phyloP scores from a whole-genome alignment of 2,888 invertebrate genomes.

The Atethmia centrago region DNA sequence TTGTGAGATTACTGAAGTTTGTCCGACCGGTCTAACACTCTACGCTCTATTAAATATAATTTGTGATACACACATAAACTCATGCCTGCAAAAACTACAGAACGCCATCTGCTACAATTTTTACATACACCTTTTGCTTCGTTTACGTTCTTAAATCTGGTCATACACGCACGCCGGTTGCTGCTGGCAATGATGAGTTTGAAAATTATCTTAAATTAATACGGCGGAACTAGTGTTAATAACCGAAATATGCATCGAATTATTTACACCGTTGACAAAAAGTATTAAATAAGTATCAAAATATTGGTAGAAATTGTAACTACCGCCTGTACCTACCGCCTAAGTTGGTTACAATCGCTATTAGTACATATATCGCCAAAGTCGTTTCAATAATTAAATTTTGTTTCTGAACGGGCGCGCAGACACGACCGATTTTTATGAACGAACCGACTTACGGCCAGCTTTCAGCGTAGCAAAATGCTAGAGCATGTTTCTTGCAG shows the following conservation, averaged over 20 bases:
- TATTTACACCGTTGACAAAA: slow-evolving; percentile 29
- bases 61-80: not conserved
- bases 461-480: not conserved
- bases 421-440: not conserved
- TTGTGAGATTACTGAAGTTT: too few relatives aligned
- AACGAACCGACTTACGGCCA: not conserved
- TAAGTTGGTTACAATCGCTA: not conserved
- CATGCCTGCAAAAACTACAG: too few relatives aligned
- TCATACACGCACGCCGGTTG: too few relatives aligned
- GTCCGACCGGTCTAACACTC: too few relatives aligned
- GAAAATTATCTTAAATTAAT: slow-evolving; percentile 16
- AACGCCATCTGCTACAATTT: too few relatives aligned
- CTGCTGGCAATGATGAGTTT: slow-evolving; percentile 19
- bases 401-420: not conserved
- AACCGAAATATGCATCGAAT: slow-evolving; percentile 18
- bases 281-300: slow-evolving; percentile 33
- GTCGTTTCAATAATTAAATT: not conserved
- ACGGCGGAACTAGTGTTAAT: slow-evolving; percentile 5
- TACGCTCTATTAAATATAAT: not conserved
- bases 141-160: not conserved
- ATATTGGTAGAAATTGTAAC: slow-evolving; percentile 16
- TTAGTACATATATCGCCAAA: not conserved
- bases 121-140: not conserved
- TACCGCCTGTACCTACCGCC: too few relatives aligned
- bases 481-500: not conserved